phyloP scores from a whole-genome alignment of 2,797 vertebrate species.

The Lepus oiostolus region DNA sequence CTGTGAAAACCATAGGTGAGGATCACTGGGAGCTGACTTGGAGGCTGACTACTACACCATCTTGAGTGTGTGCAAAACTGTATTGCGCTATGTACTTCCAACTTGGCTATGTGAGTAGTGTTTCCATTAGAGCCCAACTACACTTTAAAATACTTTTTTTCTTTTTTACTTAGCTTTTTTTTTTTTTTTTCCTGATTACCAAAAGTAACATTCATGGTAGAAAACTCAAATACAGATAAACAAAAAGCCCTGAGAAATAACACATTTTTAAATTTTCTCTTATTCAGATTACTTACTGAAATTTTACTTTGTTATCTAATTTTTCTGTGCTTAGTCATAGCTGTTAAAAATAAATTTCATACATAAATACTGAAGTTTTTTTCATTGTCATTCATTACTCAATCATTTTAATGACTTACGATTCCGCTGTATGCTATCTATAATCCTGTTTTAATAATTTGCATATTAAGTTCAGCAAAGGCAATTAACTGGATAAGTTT shows the following conservation, averaged over 20 bases:
- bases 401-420: background rate
- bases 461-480: background rate
- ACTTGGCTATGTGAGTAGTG: background rate
- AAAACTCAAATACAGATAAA: conserved; percentile 26
- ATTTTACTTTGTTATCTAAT: conserved; percentile 22
- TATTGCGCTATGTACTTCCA: background rate
- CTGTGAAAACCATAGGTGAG: background rate
- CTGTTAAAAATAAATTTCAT: conserved; percentile 46
- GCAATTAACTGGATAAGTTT: background rate
- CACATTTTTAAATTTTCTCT: background rate
- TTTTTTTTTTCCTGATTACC: background rate
- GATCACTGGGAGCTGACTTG: background rate
- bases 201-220: conserved; percentile 14
- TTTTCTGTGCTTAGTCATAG: conserved; percentile 12
- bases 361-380: conserved; percentile 28
- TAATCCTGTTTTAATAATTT: conserved; percentile 21
- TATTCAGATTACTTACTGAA: conserved; percentile 13
- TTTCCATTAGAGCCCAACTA: conserved; percentile 33
- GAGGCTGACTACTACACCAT: background rate
- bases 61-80: background rate
- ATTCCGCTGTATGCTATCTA: background rate
- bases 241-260: conserved; percentile 53
- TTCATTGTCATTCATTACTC: background rate
- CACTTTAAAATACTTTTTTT: conserved; percentile 38
- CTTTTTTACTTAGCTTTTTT: conserved; percentile 21